Base-by-base conservation (phyloP, 2,113 vertebrate species). In the Coptodon bakossiorum region DNA sequence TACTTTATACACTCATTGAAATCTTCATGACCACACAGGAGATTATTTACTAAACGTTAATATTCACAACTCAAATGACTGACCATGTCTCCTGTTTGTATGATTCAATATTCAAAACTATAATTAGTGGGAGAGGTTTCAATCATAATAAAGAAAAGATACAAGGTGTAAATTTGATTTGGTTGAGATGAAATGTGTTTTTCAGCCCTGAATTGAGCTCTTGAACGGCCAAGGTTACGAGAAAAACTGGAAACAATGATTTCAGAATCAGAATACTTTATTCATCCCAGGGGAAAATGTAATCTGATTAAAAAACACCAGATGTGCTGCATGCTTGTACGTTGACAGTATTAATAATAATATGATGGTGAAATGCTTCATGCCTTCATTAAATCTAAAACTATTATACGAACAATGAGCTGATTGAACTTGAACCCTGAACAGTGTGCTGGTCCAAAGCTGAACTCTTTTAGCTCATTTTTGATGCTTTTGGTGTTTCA, bases 11-110 rank as follows among this genome's bases (percentile, higher is more conserved):
- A n/a, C 36, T 66, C 17, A 38, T 38, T 66, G 10, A 66, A 66
- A 0, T 66, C 17, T 66, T 38, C 31, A 66, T 66, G 17, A 36
- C 0, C 6, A 0, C 34, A 1, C 6, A 1, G 61, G 9, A 36
- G 34, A 66, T n/a, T 22, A 66, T 66, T 66, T 22, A 13, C 34
- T 68, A 68, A 68, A 5, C 1, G 4, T 5, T 38, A 13, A 8
- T 8, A 38, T 66, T 66, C 61, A 66, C 31, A 66, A 3, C 17
- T 66, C 29, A 63, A 34, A 4, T 2, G 2, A 63, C 59, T 36
- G 16, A 63, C 17, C 17, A 3, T 19, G 9, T 19, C 59, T 63
- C 29, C 17, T 3, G 17, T 66, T 66, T 66, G 34, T 66, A 22
- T 38, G 31, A 12, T 38, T 66, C 61, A 66, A 66, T 38, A 22